A percentile compares a stretch with the other conserved stretches of the same genome.
Evolutionary conservation across 1,140 invertebrate genomes (phyloP).

Genomic region (Bactericera cockerelli): DNA sequence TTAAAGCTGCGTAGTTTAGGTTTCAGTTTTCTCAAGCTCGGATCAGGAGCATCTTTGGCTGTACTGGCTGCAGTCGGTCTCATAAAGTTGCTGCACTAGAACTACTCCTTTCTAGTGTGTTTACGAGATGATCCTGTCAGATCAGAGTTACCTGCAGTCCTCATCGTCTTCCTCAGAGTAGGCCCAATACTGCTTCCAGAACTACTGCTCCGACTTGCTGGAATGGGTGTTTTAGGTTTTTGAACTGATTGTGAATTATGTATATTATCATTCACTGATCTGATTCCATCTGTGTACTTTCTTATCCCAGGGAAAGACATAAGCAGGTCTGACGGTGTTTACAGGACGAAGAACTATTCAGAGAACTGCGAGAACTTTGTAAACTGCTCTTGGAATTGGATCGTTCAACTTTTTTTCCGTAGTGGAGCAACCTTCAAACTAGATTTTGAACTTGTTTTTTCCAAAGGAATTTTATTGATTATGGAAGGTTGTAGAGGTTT

Average conservation of each 20-base stretch:
- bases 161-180: conserved; percentile 12
- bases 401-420: conserved; percentile 34
- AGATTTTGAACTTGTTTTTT: conserved; percentile 9
- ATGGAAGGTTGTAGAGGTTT: conserved; percentile 20
- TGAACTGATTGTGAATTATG: conserved; percentile 19
- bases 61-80: conserved; percentile 41
- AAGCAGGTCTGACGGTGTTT: conserved; percentile 52
- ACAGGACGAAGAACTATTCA: conserved; percentile 66
- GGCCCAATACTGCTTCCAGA: conserved; percentile 50
- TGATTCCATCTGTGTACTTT: conserved; percentile 26
- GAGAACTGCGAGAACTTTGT: conserved; percentile 59
- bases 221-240: conserved; percentile 27
- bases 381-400: conserved; percentile 54
- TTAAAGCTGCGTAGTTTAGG: conserved; percentile 14
- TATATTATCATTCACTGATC: conserved; percentile 25
- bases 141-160: not conserved
- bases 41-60: conserved; percentile 34
- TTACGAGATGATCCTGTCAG: not conserved
- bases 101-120: conserved; percentile 28
- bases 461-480: not conserved
- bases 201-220: conserved; percentile 42
- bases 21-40: conserved; percentile 17
- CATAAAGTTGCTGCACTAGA: conserved; percentile 39
- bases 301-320: conserved; percentile 28
- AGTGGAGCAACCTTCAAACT: conserved; percentile 8